Conservation (phyloP, 2,797 vertebrate genomes). For the Pogoniulus pusillus region DNA sequence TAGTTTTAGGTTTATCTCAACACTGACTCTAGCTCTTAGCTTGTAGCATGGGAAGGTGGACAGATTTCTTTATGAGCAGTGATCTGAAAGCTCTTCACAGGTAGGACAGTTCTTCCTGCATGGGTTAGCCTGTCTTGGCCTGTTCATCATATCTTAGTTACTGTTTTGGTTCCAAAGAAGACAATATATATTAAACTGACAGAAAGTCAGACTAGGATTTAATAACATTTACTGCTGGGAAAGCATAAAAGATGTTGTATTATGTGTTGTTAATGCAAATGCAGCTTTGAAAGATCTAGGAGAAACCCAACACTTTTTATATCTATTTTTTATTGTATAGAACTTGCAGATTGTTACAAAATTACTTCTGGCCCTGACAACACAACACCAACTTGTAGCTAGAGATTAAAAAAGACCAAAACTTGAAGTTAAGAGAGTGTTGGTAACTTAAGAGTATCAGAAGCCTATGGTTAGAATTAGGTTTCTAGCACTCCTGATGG, state of each 20-base stretch:
- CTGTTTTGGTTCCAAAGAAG: not conserved
- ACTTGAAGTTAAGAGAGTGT: not conserved
- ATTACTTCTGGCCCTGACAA: not conserved
- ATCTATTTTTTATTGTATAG: not conserved
- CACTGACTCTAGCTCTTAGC: not conserved
- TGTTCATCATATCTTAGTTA: not conserved
- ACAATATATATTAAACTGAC: not conserved
- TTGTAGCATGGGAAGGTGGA: not conserved
- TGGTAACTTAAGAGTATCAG: not conserved
- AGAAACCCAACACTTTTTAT: too few species aligned
- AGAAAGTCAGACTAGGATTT: not conserved
- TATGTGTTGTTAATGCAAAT: not conserved
- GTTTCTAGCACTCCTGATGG: not conserved
- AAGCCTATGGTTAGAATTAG: not conserved
- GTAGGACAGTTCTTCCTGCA: not conserved
- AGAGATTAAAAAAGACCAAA: not conserved
- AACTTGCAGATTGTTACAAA: not conserved
- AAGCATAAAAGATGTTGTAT: not conserved
- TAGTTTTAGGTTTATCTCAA: not conserved
- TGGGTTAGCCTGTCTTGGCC: not conserved
- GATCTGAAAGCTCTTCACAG: not conserved
- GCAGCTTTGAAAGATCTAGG: not conserved
- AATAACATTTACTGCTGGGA: not conserved
- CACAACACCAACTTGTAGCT: not conserved
- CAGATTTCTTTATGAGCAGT: not conserved